Evolutionary conservation across 2,113 vertebrate species (phyloP).

Genomic region (Galbula dea): DNA sequence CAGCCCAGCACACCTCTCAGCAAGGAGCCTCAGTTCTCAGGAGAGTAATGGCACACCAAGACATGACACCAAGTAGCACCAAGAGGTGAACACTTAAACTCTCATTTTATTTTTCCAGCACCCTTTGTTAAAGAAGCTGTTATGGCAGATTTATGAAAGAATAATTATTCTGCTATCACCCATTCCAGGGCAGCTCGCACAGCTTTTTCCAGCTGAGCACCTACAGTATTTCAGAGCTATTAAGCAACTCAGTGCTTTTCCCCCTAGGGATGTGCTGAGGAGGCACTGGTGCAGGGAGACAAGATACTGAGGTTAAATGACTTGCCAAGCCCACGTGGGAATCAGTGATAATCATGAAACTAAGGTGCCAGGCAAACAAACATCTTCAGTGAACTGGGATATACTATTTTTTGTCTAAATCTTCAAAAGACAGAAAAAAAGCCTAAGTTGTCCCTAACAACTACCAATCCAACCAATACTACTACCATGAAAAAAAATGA

Average conservation of each 20-base stretch:
- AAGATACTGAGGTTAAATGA: neutral
- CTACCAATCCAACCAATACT: neutral
- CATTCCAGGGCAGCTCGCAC: rapidly evolving
- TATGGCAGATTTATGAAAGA: neutral
- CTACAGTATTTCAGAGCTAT: neutral
- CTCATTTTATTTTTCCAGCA: neutral
- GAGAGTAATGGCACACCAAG: neutral
- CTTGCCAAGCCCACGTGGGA: neutral
- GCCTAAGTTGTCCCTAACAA: neutral
- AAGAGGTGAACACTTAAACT: neutral
- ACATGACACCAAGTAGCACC: rapidly evolving
- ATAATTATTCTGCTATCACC: neutral
- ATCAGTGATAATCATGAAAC: neutral
- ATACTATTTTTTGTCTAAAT: neutral
- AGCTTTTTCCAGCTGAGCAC: conserved; percentile 2
- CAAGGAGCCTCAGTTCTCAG: neutral
- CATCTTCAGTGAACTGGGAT: neutral
- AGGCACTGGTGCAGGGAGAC: neutral
- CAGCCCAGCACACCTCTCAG: neutral
- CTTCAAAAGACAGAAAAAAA: no score
- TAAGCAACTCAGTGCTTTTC: neutral
- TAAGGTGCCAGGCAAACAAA: neutral
- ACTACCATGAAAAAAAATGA: neutral
- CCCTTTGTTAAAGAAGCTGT: neutral
- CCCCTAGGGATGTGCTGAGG: neutral